Percentiles rank a stretch among this genome's conserved stretches.
Evolutionary conservation across 2,113 vertebrate species (phyloP).

Genomic region (Gymnocephalus cernua): DNA sequence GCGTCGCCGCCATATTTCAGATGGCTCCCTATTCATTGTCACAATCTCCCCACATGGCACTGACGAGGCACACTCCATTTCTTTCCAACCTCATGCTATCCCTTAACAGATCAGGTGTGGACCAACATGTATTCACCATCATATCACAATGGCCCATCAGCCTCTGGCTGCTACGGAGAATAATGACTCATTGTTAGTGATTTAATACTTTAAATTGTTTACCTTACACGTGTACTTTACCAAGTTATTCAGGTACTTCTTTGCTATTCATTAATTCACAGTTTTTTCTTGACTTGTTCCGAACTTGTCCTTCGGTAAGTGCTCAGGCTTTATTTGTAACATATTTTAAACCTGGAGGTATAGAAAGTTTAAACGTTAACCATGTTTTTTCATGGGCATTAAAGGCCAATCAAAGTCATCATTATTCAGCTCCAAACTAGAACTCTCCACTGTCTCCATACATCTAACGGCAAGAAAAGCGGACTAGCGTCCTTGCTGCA

Average conservation of each 20-base stretch:
- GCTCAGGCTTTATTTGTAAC: not conserved
- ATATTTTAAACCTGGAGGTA: not conserved
- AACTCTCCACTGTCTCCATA: slow-evolving; percentile 28
- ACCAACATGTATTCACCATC: slow-evolving; percentile 20
- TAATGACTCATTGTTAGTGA: slow-evolving; percentile 25
- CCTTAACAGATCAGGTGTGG: slow-evolving; percentile 19
- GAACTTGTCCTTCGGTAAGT: not conserved
- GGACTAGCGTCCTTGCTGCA: slow-evolving; percentile 13
- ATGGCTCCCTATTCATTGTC: slow-evolving; percentile 1
- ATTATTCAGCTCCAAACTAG: not conserved
- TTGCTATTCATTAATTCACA: not conserved
- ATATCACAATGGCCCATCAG: slow-evolving; percentile 16
- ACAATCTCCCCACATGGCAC: not conserved
- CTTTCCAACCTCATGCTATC: slow-evolving; percentile 3
- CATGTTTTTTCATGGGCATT: not conserved
- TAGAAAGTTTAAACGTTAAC: not conserved
- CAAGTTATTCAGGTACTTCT: not conserved
- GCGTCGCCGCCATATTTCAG: slow-evolving; percentile 15
- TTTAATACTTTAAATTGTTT: not conserved
- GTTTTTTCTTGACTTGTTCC: not conserved
- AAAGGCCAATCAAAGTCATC: not conserved
- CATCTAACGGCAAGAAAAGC: slow-evolving; percentile 8
- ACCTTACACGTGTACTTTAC: not conserved
- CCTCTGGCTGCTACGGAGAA: slow-evolving; percentile 27
- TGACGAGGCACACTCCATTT: slow-evolving; percentile 27